phyloP scores from a whole-genome alignment of 2,113 vertebrate species.

The Orcinus orca region DNA sequence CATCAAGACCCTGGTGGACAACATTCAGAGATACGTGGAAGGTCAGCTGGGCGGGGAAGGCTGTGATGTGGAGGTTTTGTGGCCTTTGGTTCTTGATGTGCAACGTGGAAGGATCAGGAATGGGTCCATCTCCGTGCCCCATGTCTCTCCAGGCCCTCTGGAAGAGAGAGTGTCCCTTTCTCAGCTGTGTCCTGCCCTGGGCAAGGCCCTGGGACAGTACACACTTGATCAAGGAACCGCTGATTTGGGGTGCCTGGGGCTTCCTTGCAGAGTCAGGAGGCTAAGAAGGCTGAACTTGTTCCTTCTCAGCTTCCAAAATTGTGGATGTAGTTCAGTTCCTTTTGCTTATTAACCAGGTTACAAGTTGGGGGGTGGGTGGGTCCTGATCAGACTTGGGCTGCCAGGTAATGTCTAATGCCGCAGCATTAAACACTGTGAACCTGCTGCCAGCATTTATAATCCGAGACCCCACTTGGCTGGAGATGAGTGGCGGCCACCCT shows the following conservation, averaged over 20 bases:
- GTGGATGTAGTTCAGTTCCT: not conserved
- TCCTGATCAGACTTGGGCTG: not conserved
- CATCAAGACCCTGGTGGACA: slow-evolving; percentile 95
- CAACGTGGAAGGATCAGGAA: too few relatives aligned
- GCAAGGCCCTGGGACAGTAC: not conserved
- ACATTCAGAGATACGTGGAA: slow-evolving; percentile 94
- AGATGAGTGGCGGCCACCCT: not conserved
- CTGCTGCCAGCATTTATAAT: too few relatives aligned
- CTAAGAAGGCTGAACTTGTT: not conserved
- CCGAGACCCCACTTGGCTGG: not conserved
- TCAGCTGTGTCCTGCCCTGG: not conserved
- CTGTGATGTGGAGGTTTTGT: fast-evolving
- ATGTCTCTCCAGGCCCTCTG: fast-evolving
- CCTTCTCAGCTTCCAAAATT: not conserved
- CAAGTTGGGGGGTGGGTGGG: not conserved
- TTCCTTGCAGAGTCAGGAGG: not conserved
- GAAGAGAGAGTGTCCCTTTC: fast-evolving
- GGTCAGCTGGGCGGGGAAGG: slow-evolving; percentile 82
- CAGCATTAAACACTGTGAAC: not conserved
- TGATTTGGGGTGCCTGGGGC: not conserved
- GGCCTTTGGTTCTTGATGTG: not conserved
- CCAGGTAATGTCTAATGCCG: not conserved
- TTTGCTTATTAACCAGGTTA: not conserved
- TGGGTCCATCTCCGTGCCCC: fast-evolving
- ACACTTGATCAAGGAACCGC: not conserved